phyloP scores from a whole-genome alignment of 2,797 vertebrate species.

The Agapornis canus region DNA sequence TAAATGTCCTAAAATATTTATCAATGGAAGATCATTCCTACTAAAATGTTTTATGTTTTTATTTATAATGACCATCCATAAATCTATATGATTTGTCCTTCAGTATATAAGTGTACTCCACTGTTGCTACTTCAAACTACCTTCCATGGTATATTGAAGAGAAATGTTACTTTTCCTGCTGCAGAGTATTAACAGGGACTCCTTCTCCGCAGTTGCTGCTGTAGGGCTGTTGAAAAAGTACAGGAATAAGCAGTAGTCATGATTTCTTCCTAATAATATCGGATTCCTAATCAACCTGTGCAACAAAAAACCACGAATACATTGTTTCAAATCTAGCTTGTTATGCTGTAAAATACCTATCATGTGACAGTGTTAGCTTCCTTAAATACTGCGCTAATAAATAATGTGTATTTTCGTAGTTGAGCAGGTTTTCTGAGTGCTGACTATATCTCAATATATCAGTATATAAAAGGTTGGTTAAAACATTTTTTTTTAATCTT shows the following conservation, averaged over 20 bases:
- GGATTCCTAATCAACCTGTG: not conserved
- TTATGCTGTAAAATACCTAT: not conserved
- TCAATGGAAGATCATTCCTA: not conserved
- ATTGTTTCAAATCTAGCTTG: not conserved
- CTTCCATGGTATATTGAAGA: not conserved
- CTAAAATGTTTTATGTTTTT: not conserved
- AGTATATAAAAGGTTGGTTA: not conserved
- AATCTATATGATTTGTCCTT: not conserved
- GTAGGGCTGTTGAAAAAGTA: not conserved
- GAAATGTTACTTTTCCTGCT: not conserved
- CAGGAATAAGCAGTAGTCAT: not conserved
- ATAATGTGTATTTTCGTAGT: not conserved
- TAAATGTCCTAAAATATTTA: not conserved
- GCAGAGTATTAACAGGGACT: not conserved
- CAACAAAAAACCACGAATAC: not conserved
- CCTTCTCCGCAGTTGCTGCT: not conserved
- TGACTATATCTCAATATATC: not conserved
- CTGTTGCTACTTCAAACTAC: not conserved
- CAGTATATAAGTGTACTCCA: not conserved
- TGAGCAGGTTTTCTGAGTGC: not conserved
- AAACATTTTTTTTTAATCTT: not conserved
- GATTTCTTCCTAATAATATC: constrained; percentile 4
- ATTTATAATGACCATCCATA: not conserved
- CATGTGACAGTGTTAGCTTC: not conserved
- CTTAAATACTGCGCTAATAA: not conserved